These are phyloP conservation scores for Ophion obscuratus DNA, from an alignment of 2,888 invertebrate species.

Conservation along the genomic window DNA sequence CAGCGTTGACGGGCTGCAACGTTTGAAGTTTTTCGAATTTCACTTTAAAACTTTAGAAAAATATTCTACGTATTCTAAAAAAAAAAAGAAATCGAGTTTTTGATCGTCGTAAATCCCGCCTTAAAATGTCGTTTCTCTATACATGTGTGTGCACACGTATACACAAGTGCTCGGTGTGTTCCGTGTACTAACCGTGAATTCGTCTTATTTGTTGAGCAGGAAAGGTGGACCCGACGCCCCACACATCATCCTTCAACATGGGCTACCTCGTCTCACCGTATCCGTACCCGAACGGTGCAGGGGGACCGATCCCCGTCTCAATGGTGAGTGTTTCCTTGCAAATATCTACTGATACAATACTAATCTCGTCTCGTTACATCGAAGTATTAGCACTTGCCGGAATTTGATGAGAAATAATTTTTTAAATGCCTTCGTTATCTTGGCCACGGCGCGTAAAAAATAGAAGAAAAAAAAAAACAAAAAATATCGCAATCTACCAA, in stretches of 20 bases:
- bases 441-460: too few species aligned
- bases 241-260: slow-evolving; percentile 94
- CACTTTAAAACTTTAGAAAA: too few species aligned
- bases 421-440: too few species aligned
- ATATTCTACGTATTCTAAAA: too few species aligned
- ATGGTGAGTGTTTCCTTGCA: slow-evolving; percentile 89
- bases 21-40: too few species aligned
- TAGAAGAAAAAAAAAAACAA: too few species aligned
- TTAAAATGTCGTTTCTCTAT: background rate
- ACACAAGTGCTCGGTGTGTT: slow-evolving; percentile 40
- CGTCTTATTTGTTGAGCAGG: slow-evolving; percentile 85
- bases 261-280: slow-evolving; percentile 96
- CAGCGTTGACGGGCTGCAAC: too few species aligned
- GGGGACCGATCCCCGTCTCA: slow-evolving; percentile 93
- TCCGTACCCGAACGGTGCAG: slow-evolving; percentile 95
- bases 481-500: too few species aligned
- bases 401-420: too few species aligned
- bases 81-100: too few species aligned
- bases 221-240: slow-evolving; percentile 92
- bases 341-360: background rate
- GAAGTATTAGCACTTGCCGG: too few species aligned
- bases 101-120: too few species aligned
- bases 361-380: background rate
- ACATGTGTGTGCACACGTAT: background rate
- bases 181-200: slow-evolving; percentile 66